phyloP scores from a whole-genome alignment of 2,888 invertebrate genomes.

The Netelia fuscicornis region DNA sequence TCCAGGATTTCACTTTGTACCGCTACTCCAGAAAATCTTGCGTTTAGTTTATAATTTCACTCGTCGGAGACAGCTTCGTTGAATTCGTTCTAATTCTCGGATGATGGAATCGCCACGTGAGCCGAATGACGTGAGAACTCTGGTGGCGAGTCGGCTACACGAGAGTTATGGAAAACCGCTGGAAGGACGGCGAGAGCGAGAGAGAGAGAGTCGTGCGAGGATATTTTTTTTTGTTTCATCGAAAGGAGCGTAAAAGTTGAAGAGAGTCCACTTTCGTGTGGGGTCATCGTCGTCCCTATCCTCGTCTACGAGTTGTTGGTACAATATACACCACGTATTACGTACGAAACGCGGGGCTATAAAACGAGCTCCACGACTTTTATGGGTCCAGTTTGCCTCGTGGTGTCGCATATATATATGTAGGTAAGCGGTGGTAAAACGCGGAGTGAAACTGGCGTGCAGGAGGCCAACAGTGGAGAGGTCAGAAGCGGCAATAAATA shows the following conservation, averaged over 20 bases:
- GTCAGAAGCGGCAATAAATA: constrained; percentile 81
- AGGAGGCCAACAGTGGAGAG: constrained; percentile 78
- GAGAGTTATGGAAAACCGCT: constrained; percentile 33
- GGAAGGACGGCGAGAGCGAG: constrained; percentile 16
- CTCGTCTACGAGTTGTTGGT: constrained; percentile 48
- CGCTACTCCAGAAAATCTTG: not conserved
- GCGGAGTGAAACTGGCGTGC: constrained; percentile 80
- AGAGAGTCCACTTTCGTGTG: constrained; percentile 61
- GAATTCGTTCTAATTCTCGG: constrained; percentile 43
- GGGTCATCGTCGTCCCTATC: constrained; percentile 62
- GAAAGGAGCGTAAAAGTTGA: constrained; percentile 60
- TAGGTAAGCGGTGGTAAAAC: constrained; percentile 72
- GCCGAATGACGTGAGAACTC: constrained; percentile 54
- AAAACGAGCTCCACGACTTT: constrained; percentile 70
- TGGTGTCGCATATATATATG: constrained; percentile 50
- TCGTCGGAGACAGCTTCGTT: constrained; percentile 7
- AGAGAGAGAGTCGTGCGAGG: constrained; percentile 14
- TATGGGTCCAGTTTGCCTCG: constrained; percentile 68
- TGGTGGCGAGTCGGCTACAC: constrained; percentile 7
- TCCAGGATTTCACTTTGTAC: constrained; percentile 34
- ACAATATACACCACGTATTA: constrained; percentile 52
- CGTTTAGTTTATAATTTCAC: constrained; percentile 35
- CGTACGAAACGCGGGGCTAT: constrained; percentile 61
- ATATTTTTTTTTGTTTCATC: constrained; percentile 34
- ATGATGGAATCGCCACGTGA: constrained; percentile 51